Percentiles rank a stretch among this genome's conserved stretches.
Conservation (phyloP, 2,888 invertebrate genomes). For the Rhingia rostrata region DNA sequence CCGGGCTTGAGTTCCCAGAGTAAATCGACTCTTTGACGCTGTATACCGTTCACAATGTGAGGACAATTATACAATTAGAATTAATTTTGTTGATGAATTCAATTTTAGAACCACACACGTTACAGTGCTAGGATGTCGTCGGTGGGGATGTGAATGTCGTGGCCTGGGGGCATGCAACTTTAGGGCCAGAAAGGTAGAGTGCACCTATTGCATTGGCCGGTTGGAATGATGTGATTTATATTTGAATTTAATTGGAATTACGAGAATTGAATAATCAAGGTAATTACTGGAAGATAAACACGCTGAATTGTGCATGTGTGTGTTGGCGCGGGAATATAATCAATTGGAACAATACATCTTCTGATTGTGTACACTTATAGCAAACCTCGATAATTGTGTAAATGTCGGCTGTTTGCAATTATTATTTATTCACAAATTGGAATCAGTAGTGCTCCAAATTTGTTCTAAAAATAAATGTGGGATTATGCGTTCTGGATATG, state of each 20-base stretch:
- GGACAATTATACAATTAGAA: constrained; percentile 26
- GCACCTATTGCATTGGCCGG: neutral
- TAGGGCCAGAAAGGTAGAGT: neutral
- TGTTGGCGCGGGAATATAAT: neutral
- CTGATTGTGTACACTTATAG: no score
- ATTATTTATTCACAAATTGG: no score
- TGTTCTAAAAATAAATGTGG: no score
- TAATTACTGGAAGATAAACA: constrained; percentile 50
- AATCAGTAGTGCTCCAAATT: no score
- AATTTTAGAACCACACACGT: constrained; percentile 3
- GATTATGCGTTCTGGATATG: no score
- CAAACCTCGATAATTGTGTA: no score
- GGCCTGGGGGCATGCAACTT: neutral
- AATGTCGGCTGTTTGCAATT: no score
- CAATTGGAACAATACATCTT: no score
- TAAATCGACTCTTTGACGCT: no score
- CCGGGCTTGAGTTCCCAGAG: no score
- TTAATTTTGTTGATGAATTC: constrained; percentile 33
- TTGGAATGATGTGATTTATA: constrained; percentile 51
- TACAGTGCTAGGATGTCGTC: neutral
- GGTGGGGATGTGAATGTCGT: neutral
- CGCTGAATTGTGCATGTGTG: neutral
- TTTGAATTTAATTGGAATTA: constrained; percentile 57
- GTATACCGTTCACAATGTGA: no score
- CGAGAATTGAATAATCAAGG: constrained; percentile 56